Base-by-base conservation (phyloP, 2,113 vertebrate species). In the Thymallus thymallus region DNA sequence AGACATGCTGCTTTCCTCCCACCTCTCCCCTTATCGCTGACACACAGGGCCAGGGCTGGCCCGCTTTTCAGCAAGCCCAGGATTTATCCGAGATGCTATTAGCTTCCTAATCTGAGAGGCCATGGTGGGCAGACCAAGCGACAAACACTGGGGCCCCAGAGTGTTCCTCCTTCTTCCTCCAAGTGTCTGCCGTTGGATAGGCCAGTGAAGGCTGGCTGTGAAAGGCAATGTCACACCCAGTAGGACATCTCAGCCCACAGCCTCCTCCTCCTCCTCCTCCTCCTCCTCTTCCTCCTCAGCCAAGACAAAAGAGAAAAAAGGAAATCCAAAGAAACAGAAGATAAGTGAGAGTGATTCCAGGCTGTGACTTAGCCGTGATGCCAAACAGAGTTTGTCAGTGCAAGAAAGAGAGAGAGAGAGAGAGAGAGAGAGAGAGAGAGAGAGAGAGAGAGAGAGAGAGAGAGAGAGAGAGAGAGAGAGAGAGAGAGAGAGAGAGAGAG, bases 51-150 rank as follows among this genome's bases (percentile, higher is more conserved):
- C 74, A 20, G 30, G 16, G 71, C 23, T 55, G 45, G 2, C 29
- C 56, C 60, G 46, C 60, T 51, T 72, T 46, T 51, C 48, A 51
- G 48, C 48, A 4, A 51, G 48, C 16, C 48, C 48, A 18, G 48
- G 48, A 75, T 80, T 81, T 68, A 29, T 61, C 55, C 73, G 41
- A 72, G 45, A 63, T 20, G 23, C 72, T 71, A 26, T 73, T 74
- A 77, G 73, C 75, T 76, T 77, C 71, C 60, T 83, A 77, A 80
- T 83, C 84, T 75, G 70, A 62, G 60, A 26, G 12, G 23, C 60
- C 48, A 5, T 3, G 48, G 35, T 41, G 35, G 16, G 48, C 14
- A 51, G 48, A 51, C 16, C 14, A 18, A 51, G 14, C 48, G 48
- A 51, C 48, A 51, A 14, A 16, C 16, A 18, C 14, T 18, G 48